These are phyloP conservation scores for Amblyjoppa proteus DNA, from an alignment of 2,888 invertebrate genomes.

Conservation along the genomic window DNA sequence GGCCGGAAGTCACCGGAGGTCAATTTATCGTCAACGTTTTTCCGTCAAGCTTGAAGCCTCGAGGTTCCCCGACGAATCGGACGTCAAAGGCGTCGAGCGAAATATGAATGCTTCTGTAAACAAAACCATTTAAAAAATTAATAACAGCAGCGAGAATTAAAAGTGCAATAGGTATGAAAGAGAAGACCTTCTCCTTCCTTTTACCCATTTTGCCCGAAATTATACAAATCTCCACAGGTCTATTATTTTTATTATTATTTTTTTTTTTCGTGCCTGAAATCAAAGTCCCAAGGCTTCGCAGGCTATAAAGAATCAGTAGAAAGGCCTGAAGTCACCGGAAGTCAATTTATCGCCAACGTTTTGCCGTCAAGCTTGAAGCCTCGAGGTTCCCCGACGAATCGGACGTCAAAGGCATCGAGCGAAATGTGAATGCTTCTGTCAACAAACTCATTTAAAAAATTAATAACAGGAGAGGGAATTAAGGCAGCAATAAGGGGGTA, in stretches of 20 bases:
- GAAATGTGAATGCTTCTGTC: slow-evolving; percentile 9
- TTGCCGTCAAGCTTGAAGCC: not conserved
- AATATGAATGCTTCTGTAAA: slow-evolving; percentile 8
- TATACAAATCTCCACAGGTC: too few species aligned
- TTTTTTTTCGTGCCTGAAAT: too few species aligned
- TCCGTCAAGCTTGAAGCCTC: not conserved
- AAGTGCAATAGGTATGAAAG: not conserved
- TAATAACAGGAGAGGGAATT: slow-evolving; percentile 14
- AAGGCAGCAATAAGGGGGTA: not conserved
- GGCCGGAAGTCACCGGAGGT: not conserved
- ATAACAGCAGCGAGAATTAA: slow-evolving; percentile 12
- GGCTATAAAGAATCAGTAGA: not conserved
- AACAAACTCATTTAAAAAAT: slow-evolving; percentile 1
- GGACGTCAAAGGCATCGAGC: not conserved
- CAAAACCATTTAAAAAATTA: slow-evolving; percentile 7
- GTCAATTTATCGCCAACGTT: not conserved
- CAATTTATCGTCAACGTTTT: not conserved
- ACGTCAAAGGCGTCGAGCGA: not conserved
- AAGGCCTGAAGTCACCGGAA: not conserved
- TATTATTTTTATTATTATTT: too few species aligned
- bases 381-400: not conserved
- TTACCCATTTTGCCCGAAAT: too few species aligned
- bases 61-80: not conserved
- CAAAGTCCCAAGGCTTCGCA: not conserved
- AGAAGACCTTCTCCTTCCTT: not conserved